A percentile compares a stretch with the other conserved stretches of the same genome.
Conservation (phyloP, 2,797 vertebrate species). For the Avahi laniger region DNA sequence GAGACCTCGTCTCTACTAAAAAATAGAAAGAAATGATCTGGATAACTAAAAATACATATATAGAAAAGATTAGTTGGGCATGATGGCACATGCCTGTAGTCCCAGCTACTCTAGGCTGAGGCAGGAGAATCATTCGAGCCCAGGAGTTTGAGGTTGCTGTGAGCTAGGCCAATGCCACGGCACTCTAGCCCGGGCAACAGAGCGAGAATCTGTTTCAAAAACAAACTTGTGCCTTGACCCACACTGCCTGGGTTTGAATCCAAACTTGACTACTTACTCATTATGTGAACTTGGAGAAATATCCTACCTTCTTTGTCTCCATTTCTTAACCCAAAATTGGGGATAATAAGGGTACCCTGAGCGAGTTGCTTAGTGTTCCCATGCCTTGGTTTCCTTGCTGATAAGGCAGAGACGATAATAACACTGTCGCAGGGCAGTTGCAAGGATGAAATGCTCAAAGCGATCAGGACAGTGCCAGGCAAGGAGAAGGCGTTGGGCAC, state of each 20-base stretch:
- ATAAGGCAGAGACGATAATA: background rate
- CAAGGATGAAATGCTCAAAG: background rate
- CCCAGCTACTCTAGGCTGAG: too few species aligned
- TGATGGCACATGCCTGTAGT: too few species aligned
- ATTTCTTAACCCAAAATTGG: background rate
- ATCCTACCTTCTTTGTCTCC: background rate
- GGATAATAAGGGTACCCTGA: background rate
- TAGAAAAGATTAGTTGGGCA: too few species aligned
- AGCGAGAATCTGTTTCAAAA: too few species aligned
- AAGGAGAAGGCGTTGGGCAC: background rate
- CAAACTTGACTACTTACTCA: background rate
- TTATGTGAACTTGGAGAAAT: background rate
- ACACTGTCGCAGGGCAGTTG: background rate
- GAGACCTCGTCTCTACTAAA: too few species aligned
- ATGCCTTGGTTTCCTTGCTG: background rate
- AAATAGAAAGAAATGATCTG: too few species aligned
- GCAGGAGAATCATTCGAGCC: too few species aligned
- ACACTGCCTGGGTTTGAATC: background rate
- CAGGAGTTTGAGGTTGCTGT: too few species aligned
- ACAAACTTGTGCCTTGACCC: background rate
- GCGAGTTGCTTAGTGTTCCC: background rate
- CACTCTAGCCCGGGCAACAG: too few species aligned
- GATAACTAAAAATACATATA: too few species aligned
- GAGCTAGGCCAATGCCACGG: too few species aligned
- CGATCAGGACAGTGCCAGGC: background rate